phyloP scores from a whole-genome alignment of 2,888 invertebrate species.

The Netelia inedita region DNA sequence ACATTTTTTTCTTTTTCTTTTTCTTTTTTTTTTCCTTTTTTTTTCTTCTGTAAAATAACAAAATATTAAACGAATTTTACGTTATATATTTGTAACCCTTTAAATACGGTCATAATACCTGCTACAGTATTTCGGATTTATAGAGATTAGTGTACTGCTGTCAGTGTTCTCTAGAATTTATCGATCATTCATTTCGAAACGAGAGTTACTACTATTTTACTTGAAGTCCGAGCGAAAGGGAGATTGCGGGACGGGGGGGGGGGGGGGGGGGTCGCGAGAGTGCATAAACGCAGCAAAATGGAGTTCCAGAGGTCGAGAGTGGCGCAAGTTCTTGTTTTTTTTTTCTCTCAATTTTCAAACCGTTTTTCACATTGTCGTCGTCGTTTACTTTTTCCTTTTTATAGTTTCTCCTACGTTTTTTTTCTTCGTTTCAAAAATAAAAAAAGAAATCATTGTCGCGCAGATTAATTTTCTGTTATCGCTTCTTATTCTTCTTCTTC shows the following conservation, averaged over 20 bases:
- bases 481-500: not conserved
- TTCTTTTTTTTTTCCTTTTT: conserved; percentile 60
- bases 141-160: conserved; percentile 80
- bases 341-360: not conserved
- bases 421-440: not conserved
- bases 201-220: conserved; percentile 55
- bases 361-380: conserved; percentile 24
- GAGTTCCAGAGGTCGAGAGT: conserved; percentile 63
- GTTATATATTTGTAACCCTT: conserved; percentile 74
- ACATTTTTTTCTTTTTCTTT: conserved; percentile 52
- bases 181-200: conserved; percentile 58
- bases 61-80: conserved; percentile 62
- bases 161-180: conserved; percentile 71
- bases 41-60: conserved; percentile 74
- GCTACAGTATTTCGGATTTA: conserved; percentile 83
- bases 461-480: not conserved
- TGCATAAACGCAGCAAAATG: conserved; percentile 60
- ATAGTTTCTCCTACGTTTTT: not conserved
- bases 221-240: conserved; percentile 5
- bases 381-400: conserved; percentile 11
- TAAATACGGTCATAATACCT: conserved; percentile 84
- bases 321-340: conserved; percentile 41
- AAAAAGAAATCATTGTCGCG: not conserved
- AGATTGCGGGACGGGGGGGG: too few species aligned
- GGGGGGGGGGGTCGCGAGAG: not conserved